A percentile compares a stretch with the other conserved stretches of the same genome.
Conservation (phyloP, 2,113 vertebrate species). For the Fukomys damarensis region DNA sequence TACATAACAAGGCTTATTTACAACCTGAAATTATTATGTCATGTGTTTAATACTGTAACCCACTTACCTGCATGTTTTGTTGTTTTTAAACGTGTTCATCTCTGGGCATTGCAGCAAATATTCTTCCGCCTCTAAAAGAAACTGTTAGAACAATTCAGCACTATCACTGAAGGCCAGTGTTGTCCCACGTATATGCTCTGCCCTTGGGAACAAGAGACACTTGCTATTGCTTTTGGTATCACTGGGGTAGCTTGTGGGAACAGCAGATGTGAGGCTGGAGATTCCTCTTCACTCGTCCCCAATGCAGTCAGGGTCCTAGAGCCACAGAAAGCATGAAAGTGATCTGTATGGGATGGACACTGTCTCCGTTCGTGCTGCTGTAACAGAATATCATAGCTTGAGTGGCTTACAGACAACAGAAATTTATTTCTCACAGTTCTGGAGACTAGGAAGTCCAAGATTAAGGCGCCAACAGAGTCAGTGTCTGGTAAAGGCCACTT, state of each 20-base stretch:
- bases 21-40: not conserved
- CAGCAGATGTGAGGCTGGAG: not conserved
- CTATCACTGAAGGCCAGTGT: not conserved
- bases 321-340: conserved; percentile 39
- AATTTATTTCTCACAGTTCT: not conserved
- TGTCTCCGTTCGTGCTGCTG: not conserved
- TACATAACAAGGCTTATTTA: not conserved
- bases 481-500: not conserved
- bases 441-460: not conserved
- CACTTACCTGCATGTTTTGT: not conserved
- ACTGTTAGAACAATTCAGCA: not conserved
- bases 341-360: not conserved
- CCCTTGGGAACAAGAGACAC: not conserved
- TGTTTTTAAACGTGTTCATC: conserved; percentile 8
- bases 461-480: not conserved
- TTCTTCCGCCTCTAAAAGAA: conserved; percentile 16
- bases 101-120: not conserved
- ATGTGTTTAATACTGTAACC: not conserved
- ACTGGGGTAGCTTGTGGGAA: not conserved
- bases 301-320: not conserved
- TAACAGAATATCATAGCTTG: not conserved
- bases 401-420: not conserved
- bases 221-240: not conserved
- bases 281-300: conserved; percentile 35
- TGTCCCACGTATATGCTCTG: not conserved